Evolutionary conservation across 2,888 invertebrate genomes (phyloP).

Genomic region (Urechis unicinctus): DNA sequence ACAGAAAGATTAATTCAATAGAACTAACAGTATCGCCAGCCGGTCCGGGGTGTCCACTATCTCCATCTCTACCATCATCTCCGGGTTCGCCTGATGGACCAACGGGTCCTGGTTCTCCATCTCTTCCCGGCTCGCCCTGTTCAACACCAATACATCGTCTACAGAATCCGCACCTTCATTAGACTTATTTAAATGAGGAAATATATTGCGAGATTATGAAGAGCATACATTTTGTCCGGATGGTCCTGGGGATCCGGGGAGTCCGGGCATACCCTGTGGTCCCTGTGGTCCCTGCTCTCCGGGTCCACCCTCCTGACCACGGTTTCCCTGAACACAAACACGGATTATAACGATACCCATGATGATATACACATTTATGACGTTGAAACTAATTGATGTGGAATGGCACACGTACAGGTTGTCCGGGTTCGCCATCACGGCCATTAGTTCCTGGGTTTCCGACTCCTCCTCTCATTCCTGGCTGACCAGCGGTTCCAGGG

Average conservation of each 20-base stretch:
- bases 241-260: no score
- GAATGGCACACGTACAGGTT: constrained; percentile 8
- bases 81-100: constrained; percentile 3
- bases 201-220: no score
- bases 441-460: constrained; percentile 18
- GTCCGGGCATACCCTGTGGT: constrained; percentile 5
- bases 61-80: no score
- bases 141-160: not conserved
- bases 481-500: not conserved
- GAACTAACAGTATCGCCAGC: no score
- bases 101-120: not conserved
- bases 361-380: not conserved
- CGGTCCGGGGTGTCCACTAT: no score
- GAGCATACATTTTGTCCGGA: no score
- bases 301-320: constrained; percentile 24
- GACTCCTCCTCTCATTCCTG: constrained; percentile 6
- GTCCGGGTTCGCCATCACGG: constrained; percentile 13
- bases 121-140: constrained; percentile 15
- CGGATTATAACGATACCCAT: not conserved
- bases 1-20: no score
- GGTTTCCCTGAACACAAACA: constrained; percentile 16
- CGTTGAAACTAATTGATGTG: not conserved
- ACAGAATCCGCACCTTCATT: no score
- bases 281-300: constrained; percentile 13
- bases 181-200: no score